Evolutionary conservation across 2,113 vertebrate species (phyloP).

Genomic region (Xiphorhynchus elegans): DNA sequence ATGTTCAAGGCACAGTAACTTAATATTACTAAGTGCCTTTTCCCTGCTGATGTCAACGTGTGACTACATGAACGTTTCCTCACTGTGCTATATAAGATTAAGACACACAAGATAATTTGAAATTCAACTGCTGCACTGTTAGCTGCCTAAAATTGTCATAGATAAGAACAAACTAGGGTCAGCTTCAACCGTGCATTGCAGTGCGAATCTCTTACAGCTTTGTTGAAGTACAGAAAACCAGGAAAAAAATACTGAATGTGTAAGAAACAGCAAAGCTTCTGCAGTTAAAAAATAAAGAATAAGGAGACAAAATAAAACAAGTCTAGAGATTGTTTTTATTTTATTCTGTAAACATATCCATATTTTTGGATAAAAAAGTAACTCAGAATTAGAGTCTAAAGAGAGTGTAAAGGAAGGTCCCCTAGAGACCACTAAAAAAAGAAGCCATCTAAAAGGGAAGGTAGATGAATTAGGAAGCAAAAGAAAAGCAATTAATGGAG

Average conservation of each 20-base stretch:
- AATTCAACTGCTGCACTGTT: background rate
- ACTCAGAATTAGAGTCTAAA: background rate
- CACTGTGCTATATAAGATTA: background rate
- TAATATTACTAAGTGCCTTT: background rate
- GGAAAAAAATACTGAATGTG: background rate
- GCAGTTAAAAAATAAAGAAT: background rate
- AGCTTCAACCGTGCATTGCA: background rate
- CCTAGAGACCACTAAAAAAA: background rate
- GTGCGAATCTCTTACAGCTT: background rate
- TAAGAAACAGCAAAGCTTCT: background rate
- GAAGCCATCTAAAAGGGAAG: background rate
- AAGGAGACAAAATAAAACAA: background rate
- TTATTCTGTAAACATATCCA: background rate
- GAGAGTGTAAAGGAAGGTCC: background rate
- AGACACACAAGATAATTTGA: background rate
- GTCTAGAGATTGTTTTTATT: background rate
- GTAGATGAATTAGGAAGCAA: background rate
- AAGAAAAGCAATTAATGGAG: background rate
- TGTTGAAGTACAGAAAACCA: background rate
- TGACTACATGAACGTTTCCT: background rate
- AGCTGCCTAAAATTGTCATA: background rate
- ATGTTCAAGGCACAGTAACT: background rate
- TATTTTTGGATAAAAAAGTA: background rate
- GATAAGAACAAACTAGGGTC: background rate
- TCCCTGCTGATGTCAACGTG: background rate